These are phyloP conservation scores for Macrosoma leucophasiata DNA, from an alignment of 2,888 invertebrate genomes.

Conservation along the genomic window DNA sequence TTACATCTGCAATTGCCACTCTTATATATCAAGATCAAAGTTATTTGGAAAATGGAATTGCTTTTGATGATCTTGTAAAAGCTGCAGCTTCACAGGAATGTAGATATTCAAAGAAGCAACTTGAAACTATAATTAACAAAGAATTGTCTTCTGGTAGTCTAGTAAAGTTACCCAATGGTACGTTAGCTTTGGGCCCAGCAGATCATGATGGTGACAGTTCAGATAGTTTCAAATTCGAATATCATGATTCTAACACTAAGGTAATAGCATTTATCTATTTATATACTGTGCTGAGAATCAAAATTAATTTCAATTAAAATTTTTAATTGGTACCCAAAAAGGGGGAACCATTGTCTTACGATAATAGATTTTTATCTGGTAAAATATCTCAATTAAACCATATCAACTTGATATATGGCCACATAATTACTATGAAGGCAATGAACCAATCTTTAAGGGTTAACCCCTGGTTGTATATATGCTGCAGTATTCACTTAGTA, in stretches of 20 bases:
- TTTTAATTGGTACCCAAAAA: too few species aligned
- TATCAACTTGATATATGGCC: too few species aligned
- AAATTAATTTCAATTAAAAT: too few species aligned
- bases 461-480: too few species aligned
- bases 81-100: slow-evolving; percentile 80
- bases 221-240: slow-evolving; percentile 66
- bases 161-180: slow-evolving; percentile 80
- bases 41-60: slow-evolving; percentile 82
- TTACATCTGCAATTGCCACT: slow-evolving; percentile 82
- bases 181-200: slow-evolving; percentile 80
- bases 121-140: slow-evolving; percentile 80
- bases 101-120: slow-evolving; percentile 77
- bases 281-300: too few species aligned
- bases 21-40: slow-evolving; percentile 82
- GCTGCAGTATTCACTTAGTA: too few species aligned
- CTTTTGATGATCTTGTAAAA: slow-evolving; percentile 79
- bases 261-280: too few species aligned
- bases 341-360: too few species aligned
- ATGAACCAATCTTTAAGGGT: too few species aligned
- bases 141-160: slow-evolving; percentile 82
- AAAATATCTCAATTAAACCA: too few species aligned
- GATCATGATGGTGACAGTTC: slow-evolving; percentile 75
- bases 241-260: slow-evolving; percentile 63
- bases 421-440: too few species aligned
- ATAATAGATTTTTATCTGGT: too few species aligned